These are phyloP conservation scores for Eupithecia tripunctaria DNA, from an alignment of 2,888 invertebrate genomes.

Conservation along the genomic window DNA sequence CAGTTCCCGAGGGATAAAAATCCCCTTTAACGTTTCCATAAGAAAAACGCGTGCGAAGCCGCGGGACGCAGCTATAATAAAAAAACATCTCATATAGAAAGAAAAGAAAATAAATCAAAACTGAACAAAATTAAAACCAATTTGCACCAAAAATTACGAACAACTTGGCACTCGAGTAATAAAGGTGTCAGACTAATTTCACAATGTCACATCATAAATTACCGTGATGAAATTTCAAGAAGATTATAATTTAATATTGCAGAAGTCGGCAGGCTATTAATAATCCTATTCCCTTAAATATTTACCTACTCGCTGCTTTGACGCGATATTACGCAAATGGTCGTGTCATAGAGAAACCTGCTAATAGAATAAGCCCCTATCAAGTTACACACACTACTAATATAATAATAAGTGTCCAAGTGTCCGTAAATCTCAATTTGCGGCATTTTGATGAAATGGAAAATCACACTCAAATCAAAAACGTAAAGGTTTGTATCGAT, in stretches of 20 bases:
- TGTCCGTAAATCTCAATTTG: too few species aligned
- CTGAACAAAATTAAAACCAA: not conserved
- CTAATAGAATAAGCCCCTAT: not conserved
- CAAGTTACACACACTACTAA: not conserved
- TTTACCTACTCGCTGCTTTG: not conserved
- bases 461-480: too few species aligned
- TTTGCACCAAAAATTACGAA: not conserved
- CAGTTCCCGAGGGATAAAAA: too few species aligned
- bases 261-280: slow-evolving; percentile 11
- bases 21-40: too few species aligned
- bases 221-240: slow-evolving; percentile 18
- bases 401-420: not conserved
- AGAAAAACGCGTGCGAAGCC: too few species aligned
- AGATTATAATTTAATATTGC: slow-evolving; percentile 30
- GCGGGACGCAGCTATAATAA: too few species aligned
- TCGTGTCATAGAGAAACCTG: not conserved
- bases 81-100: too few species aligned
- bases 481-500: too few species aligned
- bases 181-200: not conserved
- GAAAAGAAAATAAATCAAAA: not conserved
- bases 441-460: too few species aligned
- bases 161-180: not conserved
- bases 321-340: not conserved
- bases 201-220: slow-evolving; percentile 3
- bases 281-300: not conserved